Evolutionary conservation across 2,888 invertebrate genomes (phyloP), one percentile per base, ranked within the genome.

Genomic region (Hydriomena furcata): DNA sequence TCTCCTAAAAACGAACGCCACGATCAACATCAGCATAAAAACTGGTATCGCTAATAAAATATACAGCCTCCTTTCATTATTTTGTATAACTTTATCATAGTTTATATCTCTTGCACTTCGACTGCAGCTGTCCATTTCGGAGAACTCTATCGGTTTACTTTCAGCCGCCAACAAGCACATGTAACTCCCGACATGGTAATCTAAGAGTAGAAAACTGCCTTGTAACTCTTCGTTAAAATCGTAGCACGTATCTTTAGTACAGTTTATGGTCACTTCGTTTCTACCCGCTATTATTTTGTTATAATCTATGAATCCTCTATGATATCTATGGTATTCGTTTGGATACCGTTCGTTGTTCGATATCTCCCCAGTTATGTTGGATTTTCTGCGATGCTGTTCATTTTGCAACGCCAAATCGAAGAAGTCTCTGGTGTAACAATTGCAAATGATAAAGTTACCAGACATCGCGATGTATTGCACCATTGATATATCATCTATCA

Each of bases 391-490:
- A 63, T 44, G 1, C 20, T 4, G 2, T 4, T 72, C 74, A n/a
- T 79, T 80, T 0, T 42, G 55, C 0, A 65, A 53, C 0, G 81
- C 81, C 8, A 79, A 60, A 25, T 91, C 89, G 24, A 91, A 82
- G 5, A 93, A 73, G n/a, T 92, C 88, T 45, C 90, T 83, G 0
- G 91, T 68, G 1, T 86, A 72, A 51, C 94, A 93, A 41, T 91
- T 92, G 63, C 94, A 94, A 0, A 92, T 77, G 11, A 94, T 88
- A 5, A 89, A 88, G 63, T 94, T 94, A 0, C 82, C 82, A 0
- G 91, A 86, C 0, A 94, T 40, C 0, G 87, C 89, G 0, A 94
- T 52, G 45, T 84, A 91, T 0, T 81, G 66, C 0, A 93, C 50
- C 0, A 74, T 59, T 0, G 75, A 65, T 4, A 94, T 79, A 58